phyloP scores from a whole-genome alignment of 2,797 vertebrate genomes.

The Pempheris klunzingeri region DNA sequence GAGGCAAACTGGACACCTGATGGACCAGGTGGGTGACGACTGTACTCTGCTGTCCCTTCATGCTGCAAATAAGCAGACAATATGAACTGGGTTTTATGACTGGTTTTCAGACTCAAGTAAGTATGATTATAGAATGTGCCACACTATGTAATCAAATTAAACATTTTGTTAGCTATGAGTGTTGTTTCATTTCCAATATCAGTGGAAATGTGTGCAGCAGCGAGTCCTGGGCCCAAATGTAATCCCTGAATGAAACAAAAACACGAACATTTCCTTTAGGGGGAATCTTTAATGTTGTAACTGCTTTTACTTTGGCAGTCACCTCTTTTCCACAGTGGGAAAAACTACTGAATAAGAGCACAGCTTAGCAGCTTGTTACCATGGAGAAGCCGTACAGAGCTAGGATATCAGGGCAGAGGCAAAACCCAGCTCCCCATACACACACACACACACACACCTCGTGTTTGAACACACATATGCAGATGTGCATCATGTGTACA shows the following conservation, averaged over 20 bases:
- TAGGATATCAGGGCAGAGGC: constrained; percentile 40
- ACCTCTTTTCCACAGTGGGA: constrained; percentile 45
- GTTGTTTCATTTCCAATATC: no score
- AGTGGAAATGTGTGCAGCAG: background rate
- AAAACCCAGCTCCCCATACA: constrained; percentile 21
- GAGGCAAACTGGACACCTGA: background rate
- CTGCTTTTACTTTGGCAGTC: constrained; percentile 26
- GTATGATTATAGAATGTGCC: background rate
- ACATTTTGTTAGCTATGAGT: background rate
- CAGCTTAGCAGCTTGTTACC: constrained; percentile 60
- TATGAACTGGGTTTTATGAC: background rate
- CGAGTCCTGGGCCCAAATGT: background rate
- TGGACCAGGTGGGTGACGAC: background rate
- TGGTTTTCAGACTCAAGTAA: background rate
- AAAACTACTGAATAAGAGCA: constrained; percentile 43
- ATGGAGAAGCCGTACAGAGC: constrained; percentile 61
- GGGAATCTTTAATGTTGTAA: constrained; percentile 14
- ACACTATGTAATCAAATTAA: background rate
- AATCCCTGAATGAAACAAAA: constrained; percentile 24
- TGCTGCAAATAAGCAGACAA: background rate
- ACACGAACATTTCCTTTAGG: constrained; percentile 22
- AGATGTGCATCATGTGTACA: background rate
- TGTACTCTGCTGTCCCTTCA: background rate
- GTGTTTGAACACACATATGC: constrained; percentile 21
- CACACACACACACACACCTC: constrained; percentile 22